A percentile compares a stretch with the other conserved stretches of the same genome.
These are phyloP conservation scores for Protonibea diacanthus DNA, from an alignment of 2,797 vertebrate species.

Conservation along the genomic window DNA sequence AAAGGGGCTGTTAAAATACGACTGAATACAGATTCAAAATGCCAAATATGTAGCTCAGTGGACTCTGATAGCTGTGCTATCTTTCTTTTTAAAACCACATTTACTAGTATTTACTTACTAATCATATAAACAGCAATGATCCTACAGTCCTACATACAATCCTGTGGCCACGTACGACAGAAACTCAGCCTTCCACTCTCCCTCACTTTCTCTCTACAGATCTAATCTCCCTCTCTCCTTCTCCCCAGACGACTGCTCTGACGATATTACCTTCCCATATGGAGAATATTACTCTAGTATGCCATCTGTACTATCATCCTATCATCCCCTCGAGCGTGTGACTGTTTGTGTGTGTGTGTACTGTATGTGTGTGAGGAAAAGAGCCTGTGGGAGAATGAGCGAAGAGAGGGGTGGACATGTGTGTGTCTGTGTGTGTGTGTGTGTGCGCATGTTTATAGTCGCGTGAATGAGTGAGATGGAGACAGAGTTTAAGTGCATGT, in stretches of 20 bases:
- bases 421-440: not conserved
- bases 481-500: slow-evolving; percentile 33
- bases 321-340: slow-evolving; percentile 71
- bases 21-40: not conserved
- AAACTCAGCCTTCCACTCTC: slow-evolving; percentile 27
- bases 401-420: slow-evolving; percentile 46
- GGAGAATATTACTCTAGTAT: slow-evolving; percentile 78
- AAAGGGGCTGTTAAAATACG: not conserved
- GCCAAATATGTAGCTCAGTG: not conserved
- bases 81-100: slow-evolving; percentile 1
- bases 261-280: slow-evolving; percentile 80
- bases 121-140: slow-evolving; percentile 19
- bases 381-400: slow-evolving; percentile 67
- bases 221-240: slow-evolving; percentile 60
- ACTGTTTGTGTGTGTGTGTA: slow-evolving; percentile 45
- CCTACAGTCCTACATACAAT: slow-evolving; percentile 18
- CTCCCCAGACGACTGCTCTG: slow-evolving; percentile 71
- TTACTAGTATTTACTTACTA: not conserved
- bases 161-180: slow-evolving; percentile 30
- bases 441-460: slow-evolving; percentile 23
- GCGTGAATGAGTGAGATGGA: slow-evolving; percentile 49
- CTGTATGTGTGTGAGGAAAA: slow-evolving; percentile 37
- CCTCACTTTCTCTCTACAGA: slow-evolving; percentile 47
- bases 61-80: slow-evolving; percentile 6
- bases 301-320: slow-evolving; percentile 82